A percentile compares a stretch with the other conserved stretches of the same genome.
These are phyloP conservation scores for Steinernema hermaphroditum DNA, from an alignment of 2,888 invertebrate genomes.

Conservation along the genomic window DNA sequence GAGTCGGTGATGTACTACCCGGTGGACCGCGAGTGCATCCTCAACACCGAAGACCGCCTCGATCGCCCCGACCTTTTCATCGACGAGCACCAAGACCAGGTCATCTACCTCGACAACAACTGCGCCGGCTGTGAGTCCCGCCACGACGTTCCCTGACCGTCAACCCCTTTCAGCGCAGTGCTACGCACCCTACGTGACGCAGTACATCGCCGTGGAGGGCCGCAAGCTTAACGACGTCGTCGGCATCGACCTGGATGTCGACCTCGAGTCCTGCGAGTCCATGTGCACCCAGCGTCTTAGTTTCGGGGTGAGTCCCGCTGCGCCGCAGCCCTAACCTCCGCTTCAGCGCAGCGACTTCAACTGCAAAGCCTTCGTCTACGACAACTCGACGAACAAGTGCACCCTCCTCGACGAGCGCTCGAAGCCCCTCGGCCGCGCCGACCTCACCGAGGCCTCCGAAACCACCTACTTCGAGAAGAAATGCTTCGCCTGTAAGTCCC, in stretches of 20 bases:
- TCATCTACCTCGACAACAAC: conserved; percentile 67
- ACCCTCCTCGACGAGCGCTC: conserved; percentile 65
- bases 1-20: conserved; percentile 67
- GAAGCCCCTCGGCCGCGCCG: conserved; percentile 62
- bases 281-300: conserved; percentile 64
- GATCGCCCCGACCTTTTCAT: conserved; percentile 66
- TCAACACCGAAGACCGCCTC: conserved; percentile 66
- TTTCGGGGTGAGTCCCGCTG: conserved; percentile 43
- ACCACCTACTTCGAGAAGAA: conserved; percentile 66
- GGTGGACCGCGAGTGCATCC: conserved; percentile 65
- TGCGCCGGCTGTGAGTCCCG: conserved; percentile 64
- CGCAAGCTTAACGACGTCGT: conserved; percentile 59
- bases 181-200: conserved; percentile 65
- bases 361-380: conserved; percentile 67
- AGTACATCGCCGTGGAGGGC: conserved; percentile 65
- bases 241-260: conserved; percentile 60
- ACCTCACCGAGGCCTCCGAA: conserved; percentile 54
- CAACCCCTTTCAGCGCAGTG: conserved; percentile 63
- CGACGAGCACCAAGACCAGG: conserved; percentile 64
- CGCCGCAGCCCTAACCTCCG: not conserved
- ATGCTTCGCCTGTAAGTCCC: conserved; percentile 63
- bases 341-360: conserved; percentile 62
- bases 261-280: conserved; percentile 60
- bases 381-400: conserved; percentile 58
- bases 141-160: too few species aligned